Conservation (phyloP, 2,113 vertebrate species). For the Bucco capensis region DNA sequence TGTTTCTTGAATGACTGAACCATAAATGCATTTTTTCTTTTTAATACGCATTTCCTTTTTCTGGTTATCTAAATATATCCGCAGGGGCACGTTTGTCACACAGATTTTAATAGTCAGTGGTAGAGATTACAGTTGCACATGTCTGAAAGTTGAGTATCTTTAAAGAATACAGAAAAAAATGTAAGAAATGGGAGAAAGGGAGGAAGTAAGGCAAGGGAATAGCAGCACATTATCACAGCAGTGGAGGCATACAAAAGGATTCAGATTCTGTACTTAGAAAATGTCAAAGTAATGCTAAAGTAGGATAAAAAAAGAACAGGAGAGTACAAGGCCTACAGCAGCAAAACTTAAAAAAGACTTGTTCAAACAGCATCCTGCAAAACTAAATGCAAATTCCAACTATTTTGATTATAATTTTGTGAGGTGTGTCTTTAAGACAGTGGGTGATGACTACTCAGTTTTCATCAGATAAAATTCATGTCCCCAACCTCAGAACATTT, state of each 20-base stretch:
- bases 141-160: background rate
- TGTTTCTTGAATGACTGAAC: background rate
- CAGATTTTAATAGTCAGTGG: background rate
- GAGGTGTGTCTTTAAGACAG: background rate
- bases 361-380: background rate
- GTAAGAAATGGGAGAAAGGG: background rate
- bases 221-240: background rate
- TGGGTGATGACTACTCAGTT: background rate
- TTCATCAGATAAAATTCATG: background rate
- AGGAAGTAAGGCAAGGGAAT: background rate
- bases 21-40: background rate
- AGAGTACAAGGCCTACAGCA: background rate
- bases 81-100: background rate
- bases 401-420: background rate
- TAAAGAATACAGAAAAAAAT: background rate
- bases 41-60: background rate
- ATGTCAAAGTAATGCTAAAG: background rate
- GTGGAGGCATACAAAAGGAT: background rate
- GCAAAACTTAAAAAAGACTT: background rate
- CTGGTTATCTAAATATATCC: background rate
- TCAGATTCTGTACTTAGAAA: background rate
- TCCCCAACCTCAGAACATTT: background rate
- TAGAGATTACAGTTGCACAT: background rate
- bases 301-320: background rate
- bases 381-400: background rate